Evolutionary conservation across 2,113 vertebrate species (phyloP), one percentile per base, ranked within the genome.

Genomic region (Pitta sordida): DNA sequence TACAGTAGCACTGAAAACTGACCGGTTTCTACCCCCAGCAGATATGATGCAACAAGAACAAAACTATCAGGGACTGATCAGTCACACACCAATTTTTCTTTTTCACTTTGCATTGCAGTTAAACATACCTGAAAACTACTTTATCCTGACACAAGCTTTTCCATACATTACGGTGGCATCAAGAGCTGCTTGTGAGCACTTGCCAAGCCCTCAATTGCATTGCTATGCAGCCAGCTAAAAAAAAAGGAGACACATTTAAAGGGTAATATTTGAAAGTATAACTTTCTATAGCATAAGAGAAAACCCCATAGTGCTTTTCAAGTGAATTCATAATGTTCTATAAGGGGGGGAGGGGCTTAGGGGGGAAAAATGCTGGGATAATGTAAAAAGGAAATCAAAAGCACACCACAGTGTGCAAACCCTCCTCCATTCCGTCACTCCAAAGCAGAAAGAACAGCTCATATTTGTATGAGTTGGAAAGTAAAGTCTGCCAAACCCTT

Each of bases 401-500:
- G 24, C 62, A 79, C 46, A 92, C 43, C 56, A 37, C 79, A 74
- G 88, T 0, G 0, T 65, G 64, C 46, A 71, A 75, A 48, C 24
- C 39, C 48, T 78, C 65, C 58, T 89, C 49, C 10, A 5, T 51
- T 53, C 55, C 60, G 37, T 81, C 62, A 49, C 77, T 82, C 52
- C 4, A 4, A 71, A 67, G 46, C 29, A 82, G 59, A 8, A 93
- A 93, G 49, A 90, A 52, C 63, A 85, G 69, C 56, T 89, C 78
- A 22, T 62, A 62, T 88, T 91, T 65, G 41, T 86, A 22, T 30
- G 49, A 82, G 36, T 49, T 0, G 21, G 63, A 86, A 91, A 91
- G 55, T 26, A 56, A 96, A 91, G 68, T n/a, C 67, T 93, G 90
- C 78, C 82, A 95, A 85, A 46, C 15, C 29, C 51, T 73, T 83